Evolutionary conservation across 2,797 vertebrate genomes (phyloP), one percentile per base, ranked within the genome.

Genomic region (Coluber constrictor): DNA sequence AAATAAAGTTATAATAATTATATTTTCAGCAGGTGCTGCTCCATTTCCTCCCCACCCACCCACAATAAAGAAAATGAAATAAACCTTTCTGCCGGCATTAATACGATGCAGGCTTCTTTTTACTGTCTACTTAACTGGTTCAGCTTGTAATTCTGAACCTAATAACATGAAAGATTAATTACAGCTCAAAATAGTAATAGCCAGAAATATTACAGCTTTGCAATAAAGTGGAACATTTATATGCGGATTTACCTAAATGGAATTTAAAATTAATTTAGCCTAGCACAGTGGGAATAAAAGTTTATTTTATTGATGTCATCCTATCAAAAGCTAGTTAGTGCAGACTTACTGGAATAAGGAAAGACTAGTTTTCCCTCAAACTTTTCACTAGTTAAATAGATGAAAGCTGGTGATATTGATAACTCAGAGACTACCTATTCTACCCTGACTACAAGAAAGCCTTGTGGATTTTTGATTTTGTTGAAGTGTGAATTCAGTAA

Each of bases 21-120:
- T 87, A 8, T 93, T 88, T 95, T 25, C 95, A 94, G 95, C 94
- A 93, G 96, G 95, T 92, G 95, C 94, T 94, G 94, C 90, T 95
- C 93, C 90, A 9, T 4, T 95, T 94, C 92, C n/a, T 59, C 37
- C 74, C 20, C 43, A 83, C 9, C 43, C 20, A 83, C 37, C 93
- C 56, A 89, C 18, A 91, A 93, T 93, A 91, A 60, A 93, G 94
- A 79, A 89, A 94, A 92, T 27, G 94, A 93, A 93, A 59, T 4
- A 93, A 74, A 95, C 91, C 90, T 90, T 92, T 83, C 87, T 92
- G 92, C 90, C 92, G 16, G 61, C 13, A 5, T 88, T 0, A 15
- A 25, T 90, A 43, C 2, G 91, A 79, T 2, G 66, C 89, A 15
- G 18, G 55, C 1, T 47, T 91, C 60, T 83, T 1, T 83, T 93